These are phyloP conservation scores for Agrochola litura DNA, from an alignment of 2,888 invertebrate genomes.

Conservation along the genomic window DNA sequence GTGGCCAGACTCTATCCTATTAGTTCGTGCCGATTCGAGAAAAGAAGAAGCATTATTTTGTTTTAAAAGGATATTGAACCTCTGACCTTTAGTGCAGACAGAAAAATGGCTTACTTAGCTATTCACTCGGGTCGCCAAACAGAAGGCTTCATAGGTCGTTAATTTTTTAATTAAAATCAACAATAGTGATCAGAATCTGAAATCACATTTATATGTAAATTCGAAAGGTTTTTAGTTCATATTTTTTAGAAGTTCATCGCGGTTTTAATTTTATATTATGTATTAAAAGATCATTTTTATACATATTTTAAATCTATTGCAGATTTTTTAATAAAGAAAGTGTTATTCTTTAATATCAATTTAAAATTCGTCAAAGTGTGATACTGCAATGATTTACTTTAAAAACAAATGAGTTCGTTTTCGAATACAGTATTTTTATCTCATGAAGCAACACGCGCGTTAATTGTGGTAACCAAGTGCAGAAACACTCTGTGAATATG, in stretches of 20 bases:
- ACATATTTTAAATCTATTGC: not conserved
- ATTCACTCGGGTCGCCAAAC: not conserved
- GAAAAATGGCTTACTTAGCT: not conserved
- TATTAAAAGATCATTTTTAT: not conserved
- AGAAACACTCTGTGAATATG: too few species aligned
- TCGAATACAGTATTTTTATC: too few species aligned
- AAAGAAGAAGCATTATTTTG: not conserved
- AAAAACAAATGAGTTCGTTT: too few species aligned
- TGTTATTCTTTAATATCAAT: not conserved
- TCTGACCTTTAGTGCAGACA: conserved; percentile 2
- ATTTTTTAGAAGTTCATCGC: not conserved
- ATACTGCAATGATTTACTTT: not conserved
- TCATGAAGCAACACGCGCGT: too few species aligned
- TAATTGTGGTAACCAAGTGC: too few species aligned
- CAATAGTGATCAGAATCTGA: conserved; percentile 34
- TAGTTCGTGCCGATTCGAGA: not conserved
- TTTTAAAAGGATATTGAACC: not conserved
- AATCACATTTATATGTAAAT: conserved; percentile 50
- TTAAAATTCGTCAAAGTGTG: not conserved
- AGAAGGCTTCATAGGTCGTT: conserved; percentile 1
- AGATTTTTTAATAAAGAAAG: not conserved
- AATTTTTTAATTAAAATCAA: conserved; percentile 44
- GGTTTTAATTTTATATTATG: not conserved
- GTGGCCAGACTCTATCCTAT: not conserved
- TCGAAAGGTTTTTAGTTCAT: conserved; percentile 4